These are phyloP conservation scores for Anorthoa munda DNA, from an alignment of 2,888 invertebrate genomes.

Conservation along the genomic window DNA sequence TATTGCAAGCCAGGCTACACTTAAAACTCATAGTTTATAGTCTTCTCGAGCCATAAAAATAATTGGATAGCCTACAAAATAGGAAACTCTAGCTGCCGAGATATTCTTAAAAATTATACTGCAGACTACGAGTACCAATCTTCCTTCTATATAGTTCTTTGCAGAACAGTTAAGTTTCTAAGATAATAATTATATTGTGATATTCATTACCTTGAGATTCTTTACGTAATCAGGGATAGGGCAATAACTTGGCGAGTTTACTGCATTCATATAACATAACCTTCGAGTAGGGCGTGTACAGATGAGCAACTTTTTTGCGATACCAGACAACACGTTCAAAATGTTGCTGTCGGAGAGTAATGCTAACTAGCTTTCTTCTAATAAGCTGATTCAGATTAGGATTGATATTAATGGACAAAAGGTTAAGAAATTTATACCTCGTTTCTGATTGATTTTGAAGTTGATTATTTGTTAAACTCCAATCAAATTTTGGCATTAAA, in stretches of 20 bases:
- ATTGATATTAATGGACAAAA: too few relatives aligned
- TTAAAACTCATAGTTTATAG: slow-evolving; percentile 12
- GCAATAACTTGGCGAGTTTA: slow-evolving; percentile 59
- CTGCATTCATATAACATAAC: slow-evolving; percentile 57
- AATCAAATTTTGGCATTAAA: too few relatives aligned
- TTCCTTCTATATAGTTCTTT: slow-evolving; percentile 29
- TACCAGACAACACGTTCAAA: too few relatives aligned
- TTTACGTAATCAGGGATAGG: slow-evolving; percentile 50
- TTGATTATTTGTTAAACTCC: too few relatives aligned
- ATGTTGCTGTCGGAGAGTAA: too few relatives aligned
- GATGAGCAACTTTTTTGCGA: neutral
- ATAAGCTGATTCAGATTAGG: too few relatives aligned
- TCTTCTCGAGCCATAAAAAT: slow-evolving; percentile 37
- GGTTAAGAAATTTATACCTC: too few relatives aligned
- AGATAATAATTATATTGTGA: slow-evolving; percentile 47
- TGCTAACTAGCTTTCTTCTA: too few relatives aligned
- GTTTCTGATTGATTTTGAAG: too few relatives aligned
- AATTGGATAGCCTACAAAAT: slow-evolving; percentile 34
- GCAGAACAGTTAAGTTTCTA: slow-evolving; percentile 22
- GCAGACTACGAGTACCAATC: slow-evolving; percentile 16
- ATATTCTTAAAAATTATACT: slow-evolving; percentile 29
- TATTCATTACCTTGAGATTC: slow-evolving; percentile 52
- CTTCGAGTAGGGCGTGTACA: slow-evolving; percentile 7
- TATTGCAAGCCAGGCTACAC: slow-evolving; percentile 10
- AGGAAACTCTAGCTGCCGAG: slow-evolving; percentile 13